Base-by-base conservation (phyloP, 2,797 vertebrate species). In the Coilia nasus region DNA sequence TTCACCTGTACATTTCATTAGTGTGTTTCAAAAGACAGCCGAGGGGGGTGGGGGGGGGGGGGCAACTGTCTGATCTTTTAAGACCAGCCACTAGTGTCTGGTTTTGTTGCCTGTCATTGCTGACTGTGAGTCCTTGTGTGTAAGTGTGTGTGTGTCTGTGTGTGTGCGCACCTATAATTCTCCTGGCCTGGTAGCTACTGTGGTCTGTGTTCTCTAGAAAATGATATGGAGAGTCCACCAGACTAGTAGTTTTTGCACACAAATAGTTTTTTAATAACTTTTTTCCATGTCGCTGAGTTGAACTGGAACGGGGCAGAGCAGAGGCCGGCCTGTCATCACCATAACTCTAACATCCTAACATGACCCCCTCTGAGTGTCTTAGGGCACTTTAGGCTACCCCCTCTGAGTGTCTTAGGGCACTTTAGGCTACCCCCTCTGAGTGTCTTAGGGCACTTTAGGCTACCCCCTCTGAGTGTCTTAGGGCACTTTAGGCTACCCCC, bases 1-100 rank as follows among this genome's bases (percentile, higher is more conserved):
- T 86, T 54, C 83, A 84, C 25, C 25, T 80, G 85, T 81, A 84
- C 67, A 81, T 44, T 56, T 84, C 80, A 85, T 64, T 62, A 82
- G 25, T 25, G 31, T 44, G 71, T 44, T 78, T 6, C 6, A 50
- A 41, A 28, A 64, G 81, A 56, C 44, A 14, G 64, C 28, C n/a
- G 25, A 9, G 25, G 11, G 28, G 62, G 25, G 62, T 5, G 59
- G 19, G 59, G 59, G 59, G 11, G 21, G 4, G 3, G 60, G 21
- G 2, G 9, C 28, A 19, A 19, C 7, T n/a, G 71, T 78, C 44
- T 78, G 71, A 78, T 78, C 71, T 78, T 78, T 75, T 78, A 31
- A 78, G 71, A 78, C 71, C 71, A 44, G 71, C 35, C 71, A 17
- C 19, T 41, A 31, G 47, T 59, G 81, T 78, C 71, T 78, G 71